These are phyloP conservation scores for Plecturocebus donacophilus DNA, from an alignment of 2,113 vertebrate genomes.

Conservation along the genomic window DNA sequence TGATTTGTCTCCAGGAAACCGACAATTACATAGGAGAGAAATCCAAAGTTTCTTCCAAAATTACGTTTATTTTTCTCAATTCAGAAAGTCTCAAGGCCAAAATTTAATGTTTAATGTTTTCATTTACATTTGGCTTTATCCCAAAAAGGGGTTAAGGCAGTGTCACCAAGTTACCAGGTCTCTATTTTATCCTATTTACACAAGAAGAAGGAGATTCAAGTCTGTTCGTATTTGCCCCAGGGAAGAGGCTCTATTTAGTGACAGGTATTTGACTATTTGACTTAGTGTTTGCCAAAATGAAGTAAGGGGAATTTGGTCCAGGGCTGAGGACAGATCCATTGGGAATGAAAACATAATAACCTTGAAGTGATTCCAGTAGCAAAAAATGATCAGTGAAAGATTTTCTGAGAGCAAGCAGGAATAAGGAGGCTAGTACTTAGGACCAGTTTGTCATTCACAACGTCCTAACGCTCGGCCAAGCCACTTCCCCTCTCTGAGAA, in stretches of 20 bases:
- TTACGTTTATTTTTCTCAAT: background rate
- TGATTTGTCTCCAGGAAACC: background rate
- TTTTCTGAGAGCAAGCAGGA: background rate
- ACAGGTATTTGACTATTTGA: background rate
- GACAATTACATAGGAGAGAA: background rate
- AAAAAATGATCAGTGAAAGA: background rate
- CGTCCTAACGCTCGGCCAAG: background rate
- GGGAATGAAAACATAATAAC: background rate
- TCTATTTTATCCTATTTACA: background rate
- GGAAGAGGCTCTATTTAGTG: background rate
- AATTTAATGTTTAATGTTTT: background rate
- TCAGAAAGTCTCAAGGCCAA: background rate
- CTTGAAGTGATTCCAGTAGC: background rate
- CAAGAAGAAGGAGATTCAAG: background rate
- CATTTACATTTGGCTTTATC: background rate
- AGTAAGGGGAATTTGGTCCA: background rate
- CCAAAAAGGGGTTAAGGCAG: background rate
- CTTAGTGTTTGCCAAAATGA: background rate
- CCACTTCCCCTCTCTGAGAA: background rate
- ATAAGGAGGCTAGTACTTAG: fast-evolving
- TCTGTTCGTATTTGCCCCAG: background rate
- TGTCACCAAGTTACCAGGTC: background rate
- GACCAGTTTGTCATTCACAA: background rate
- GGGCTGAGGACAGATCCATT: background rate
- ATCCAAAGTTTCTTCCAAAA: background rate